Evolutionary conservation across 2,888 invertebrate species (phyloP).

Genomic region (Lycophotia porphyrea): DNA sequence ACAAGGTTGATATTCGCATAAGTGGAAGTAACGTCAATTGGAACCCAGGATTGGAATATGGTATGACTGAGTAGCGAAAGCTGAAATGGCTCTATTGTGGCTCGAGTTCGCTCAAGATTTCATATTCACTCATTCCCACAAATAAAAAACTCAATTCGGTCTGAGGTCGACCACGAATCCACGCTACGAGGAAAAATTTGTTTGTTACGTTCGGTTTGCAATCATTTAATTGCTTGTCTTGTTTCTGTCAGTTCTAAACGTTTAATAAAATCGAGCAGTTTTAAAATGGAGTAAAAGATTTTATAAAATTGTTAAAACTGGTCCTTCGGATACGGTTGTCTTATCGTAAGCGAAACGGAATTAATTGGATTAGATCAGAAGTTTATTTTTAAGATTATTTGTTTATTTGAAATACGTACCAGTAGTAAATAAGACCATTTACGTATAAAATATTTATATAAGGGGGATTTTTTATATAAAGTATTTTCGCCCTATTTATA

Average conservation of each 20-base stretch:
- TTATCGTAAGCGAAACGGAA: background rate
- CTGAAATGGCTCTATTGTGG: slow-evolving; percentile 71
- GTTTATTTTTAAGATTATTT: too few species aligned
- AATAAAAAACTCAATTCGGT: slow-evolving; percentile 70
- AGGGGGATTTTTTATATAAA: too few species aligned
- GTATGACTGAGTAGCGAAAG: slow-evolving; percentile 61
- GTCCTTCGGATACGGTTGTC: background rate
- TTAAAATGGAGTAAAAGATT: slow-evolving; percentile 27
- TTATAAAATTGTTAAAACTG: slow-evolving; percentile 3
- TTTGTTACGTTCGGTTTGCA: slow-evolving; percentile 37
- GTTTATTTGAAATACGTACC: background rate
- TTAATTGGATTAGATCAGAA: background rate
- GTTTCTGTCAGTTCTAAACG: slow-evolving; percentile 16
- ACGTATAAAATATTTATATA: too few species aligned
- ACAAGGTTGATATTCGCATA: background rate
- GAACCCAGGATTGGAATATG: background rate
- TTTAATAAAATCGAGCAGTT: slow-evolving; percentile 37
- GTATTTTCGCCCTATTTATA: background rate
- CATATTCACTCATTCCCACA: slow-evolving; percentile 67
- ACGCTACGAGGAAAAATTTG: slow-evolving; percentile 46
- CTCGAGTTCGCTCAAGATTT: slow-evolving; percentile 63
- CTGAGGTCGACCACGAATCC: slow-evolving; percentile 47
- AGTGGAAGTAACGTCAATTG: background rate
- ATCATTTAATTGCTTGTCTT: slow-evolving; percentile 55
- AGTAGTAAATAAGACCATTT: background rate